A percentile compares a stretch with the other conserved stretches of the same genome.
These are phyloP conservation scores for Eumaeus atala DNA, from an alignment of 1,140 invertebrate species.

Conservation along the genomic window DNA sequence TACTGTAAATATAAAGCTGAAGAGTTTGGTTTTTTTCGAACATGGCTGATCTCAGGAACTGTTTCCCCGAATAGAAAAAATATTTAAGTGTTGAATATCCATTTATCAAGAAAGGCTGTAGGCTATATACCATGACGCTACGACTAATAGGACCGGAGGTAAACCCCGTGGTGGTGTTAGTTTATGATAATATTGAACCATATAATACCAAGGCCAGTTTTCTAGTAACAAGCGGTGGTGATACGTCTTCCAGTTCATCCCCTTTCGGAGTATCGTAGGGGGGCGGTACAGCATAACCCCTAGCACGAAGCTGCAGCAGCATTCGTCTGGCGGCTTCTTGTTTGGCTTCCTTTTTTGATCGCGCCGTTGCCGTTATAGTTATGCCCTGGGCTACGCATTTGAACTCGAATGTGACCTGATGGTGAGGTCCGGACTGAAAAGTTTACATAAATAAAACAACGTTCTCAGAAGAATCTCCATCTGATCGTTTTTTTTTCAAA, in stretches of 20 bases:
- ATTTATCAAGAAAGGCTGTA: too few species aligned
- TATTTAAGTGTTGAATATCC: too few species aligned
- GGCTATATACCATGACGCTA: too few species aligned
- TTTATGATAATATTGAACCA: too few species aligned
- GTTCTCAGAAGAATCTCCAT: neutral
- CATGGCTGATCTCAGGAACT: too few species aligned
- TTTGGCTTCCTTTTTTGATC: constrained; percentile 60
- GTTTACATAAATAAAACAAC: neutral
- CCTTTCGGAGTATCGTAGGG: constrained; percentile 29
- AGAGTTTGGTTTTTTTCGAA: too few species aligned
- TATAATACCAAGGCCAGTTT: constrained; percentile 21
- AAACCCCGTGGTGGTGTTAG: too few species aligned
- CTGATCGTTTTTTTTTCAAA: too few species aligned
- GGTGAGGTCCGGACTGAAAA: constrained; percentile 48
- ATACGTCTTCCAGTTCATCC: neutral
- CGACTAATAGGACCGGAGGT: too few species aligned
- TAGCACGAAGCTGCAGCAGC: constrained; percentile 31
- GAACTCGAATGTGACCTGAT: constrained; percentile 52
- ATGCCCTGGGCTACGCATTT: constrained; percentile 39
- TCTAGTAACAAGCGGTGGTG: constrained; percentile 18
- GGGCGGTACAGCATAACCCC: constrained; percentile 36
- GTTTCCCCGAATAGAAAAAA: too few species aligned
- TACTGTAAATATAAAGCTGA: too few species aligned
- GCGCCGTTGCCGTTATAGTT: constrained; percentile 37
- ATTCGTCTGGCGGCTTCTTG: constrained; percentile 49